phyloP scores from a whole-genome alignment of 2,797 vertebrate species.

The Myotis pilosus region DNA sequence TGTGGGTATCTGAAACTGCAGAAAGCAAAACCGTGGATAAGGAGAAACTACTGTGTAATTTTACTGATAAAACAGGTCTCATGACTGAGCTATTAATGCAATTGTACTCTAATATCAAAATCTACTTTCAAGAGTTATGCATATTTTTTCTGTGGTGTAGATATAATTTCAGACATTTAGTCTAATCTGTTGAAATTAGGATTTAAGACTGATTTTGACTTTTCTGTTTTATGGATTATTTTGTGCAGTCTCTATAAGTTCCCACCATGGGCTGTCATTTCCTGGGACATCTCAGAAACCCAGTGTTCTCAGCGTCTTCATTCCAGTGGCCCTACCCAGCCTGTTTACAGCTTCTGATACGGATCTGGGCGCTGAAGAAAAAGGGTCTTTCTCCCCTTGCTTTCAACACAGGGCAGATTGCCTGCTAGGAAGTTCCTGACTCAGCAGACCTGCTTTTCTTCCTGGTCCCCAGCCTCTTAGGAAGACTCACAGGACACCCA shows the following conservation, averaged over 20 bases:
- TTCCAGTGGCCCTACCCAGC: not conserved
- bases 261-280: not conserved
- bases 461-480: not conserved
- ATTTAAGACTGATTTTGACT: constrained; percentile 1
- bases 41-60: not conserved
- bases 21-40: not conserved
- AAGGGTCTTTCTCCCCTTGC: not conserved
- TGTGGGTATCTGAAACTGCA: not conserved
- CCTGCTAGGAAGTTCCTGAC: not conserved
- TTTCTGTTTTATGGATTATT: constrained; percentile 21
- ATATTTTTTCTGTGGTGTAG: not conserved
- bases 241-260: not conserved
- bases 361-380: not conserved
- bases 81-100: not conserved
- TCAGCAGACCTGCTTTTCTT: not conserved
- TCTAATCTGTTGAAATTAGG: not conserved
- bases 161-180: constrained; percentile 18
- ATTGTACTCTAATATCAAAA: not conserved
- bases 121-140: not conserved
- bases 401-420: not conserved
- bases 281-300: not conserved
- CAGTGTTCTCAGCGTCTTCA: not conserved
- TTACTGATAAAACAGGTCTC: not conserved
- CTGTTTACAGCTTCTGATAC: not conserved
- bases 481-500: not conserved